A percentile compares a stretch with the other conserved stretches of the same genome.
phyloP scores from a whole-genome alignment of 1,140 invertebrate species.

The Leptinotarsa defecta region DNA sequence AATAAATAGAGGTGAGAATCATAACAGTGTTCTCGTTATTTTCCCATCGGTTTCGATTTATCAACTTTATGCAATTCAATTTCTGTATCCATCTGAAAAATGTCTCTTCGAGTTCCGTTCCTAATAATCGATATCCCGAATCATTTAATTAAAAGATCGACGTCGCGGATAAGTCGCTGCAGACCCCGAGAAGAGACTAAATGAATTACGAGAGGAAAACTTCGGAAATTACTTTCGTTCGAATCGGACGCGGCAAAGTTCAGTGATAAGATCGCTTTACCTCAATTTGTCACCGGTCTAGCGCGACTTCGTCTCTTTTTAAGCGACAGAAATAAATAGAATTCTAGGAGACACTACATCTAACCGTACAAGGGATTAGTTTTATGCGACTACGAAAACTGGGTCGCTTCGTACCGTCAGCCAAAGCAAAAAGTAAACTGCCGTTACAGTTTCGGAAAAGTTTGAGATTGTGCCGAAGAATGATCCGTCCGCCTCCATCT shows the following conservation, averaged over 20 bases:
- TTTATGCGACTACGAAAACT: constrained; percentile 16
- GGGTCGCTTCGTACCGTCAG: neutral
- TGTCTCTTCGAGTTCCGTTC: neutral
- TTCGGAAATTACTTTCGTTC: constrained; percentile 13
- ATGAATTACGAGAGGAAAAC: constrained; percentile 29
- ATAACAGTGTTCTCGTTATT: too few species aligned
- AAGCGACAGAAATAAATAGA: constrained; percentile 16
- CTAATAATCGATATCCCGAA: constrained; percentile 1
- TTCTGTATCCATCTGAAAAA: neutral
- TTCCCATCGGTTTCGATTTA: too few species aligned
- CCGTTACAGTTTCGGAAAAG: neutral
- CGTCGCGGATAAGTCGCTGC: neutral
- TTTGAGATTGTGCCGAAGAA: neutral
- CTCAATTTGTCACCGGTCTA: constrained; percentile 27
- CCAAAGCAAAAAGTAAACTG: neutral
- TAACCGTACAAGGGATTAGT: constrained; percentile 14
- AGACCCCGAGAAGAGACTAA: constrained; percentile 13
- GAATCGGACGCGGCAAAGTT: constrained; percentile 5
- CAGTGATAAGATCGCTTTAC: constrained; percentile 5
- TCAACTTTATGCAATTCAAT: too few species aligned
- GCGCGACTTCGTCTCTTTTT: constrained; percentile 21
- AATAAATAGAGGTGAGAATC: too few species aligned
- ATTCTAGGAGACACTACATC: neutral
- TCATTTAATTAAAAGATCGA: constrained; percentile 18
- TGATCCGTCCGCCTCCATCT: neutral